Evolutionary conservation across 1,140 invertebrate genomes (phyloP).

Genomic region (Vanessa tameamea): DNA sequence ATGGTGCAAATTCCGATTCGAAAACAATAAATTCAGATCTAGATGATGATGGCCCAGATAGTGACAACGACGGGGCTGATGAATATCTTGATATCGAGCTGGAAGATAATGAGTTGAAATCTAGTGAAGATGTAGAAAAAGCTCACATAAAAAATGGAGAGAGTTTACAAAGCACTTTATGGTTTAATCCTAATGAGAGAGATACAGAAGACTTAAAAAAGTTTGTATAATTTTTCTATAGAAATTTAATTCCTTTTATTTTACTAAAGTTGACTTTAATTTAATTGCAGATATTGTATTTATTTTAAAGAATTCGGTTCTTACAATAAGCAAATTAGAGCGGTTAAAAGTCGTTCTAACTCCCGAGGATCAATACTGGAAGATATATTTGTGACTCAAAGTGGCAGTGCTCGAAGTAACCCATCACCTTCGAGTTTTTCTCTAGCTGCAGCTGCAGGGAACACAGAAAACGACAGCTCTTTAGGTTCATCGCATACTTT

Average conservation of each 20-base stretch:
- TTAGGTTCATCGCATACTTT: slow-evolving; percentile 46
- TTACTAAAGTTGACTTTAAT: slow-evolving; percentile 13
- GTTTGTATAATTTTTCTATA: slow-evolving; percentile 45
- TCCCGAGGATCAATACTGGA: slow-evolving; percentile 73
- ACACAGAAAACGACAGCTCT: slow-evolving; percentile 55
- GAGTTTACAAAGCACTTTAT: slow-evolving; percentile 64
- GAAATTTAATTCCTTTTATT: slow-evolving; percentile 14
- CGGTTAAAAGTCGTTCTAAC: slow-evolving; percentile 73
- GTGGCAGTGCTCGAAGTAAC: slow-evolving; percentile 44
- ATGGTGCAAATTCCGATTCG: slow-evolving; percentile 66
- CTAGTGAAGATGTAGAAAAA: slow-evolving; percentile 55
- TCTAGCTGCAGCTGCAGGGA: slow-evolving; percentile 51
- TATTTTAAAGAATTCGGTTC: slow-evolving; percentile 82
- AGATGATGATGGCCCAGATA: slow-evolving; percentile 69
- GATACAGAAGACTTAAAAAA: slow-evolving; percentile 80
- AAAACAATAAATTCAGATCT: slow-evolving; percentile 71
- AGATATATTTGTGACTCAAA: slow-evolving; percentile 56
- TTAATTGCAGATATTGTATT: slow-evolving; percentile 78
- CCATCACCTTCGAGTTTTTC: slow-evolving; percentile 56
- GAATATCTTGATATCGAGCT: slow-evolving; percentile 64
- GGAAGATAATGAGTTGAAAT: slow-evolving; percentile 61
- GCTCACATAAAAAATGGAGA: slow-evolving; percentile 58
- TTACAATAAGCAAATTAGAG: slow-evolving; percentile 76
- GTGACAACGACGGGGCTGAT: slow-evolving; percentile 60
- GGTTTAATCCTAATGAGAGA: slow-evolving; percentile 75